phyloP scores from a whole-genome alignment of 2,797 vertebrate genomes.

The Orientallactaga sibirica region DNA sequence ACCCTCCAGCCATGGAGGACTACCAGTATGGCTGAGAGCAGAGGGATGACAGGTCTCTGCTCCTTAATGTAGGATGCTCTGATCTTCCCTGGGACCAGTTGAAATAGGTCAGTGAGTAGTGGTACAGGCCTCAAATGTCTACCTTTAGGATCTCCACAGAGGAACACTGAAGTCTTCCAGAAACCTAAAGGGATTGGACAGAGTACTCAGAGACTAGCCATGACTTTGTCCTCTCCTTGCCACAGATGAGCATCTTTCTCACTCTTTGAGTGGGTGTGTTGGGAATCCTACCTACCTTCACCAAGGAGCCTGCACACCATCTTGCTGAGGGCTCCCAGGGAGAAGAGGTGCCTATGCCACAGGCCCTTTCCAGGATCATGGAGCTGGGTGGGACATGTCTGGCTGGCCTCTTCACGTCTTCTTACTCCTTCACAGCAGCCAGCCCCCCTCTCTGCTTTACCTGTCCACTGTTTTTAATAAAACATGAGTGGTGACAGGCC shows the following conservation, averaged over 20 bases:
- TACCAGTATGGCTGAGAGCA: conserved; percentile 39
- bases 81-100: not conserved
- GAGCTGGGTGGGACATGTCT: not conserved
- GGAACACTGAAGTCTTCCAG: conserved; percentile 60
- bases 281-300: conserved; percentile 13
- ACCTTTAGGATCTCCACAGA: conserved; percentile 48
- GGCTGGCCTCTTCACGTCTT: not conserved
- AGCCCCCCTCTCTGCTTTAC: not conserved
- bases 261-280: conserved; percentile 27
- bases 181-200: conserved; percentile 47
- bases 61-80: conserved; percentile 18
- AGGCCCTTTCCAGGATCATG: conserved; percentile 3
- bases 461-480: conserved; percentile 77
- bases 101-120: conserved; percentile 26
- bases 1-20: not conserved
- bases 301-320: not conserved
- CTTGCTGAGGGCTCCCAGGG: conserved; percentile 1
- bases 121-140: not conserved
- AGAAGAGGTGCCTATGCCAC: not conserved
- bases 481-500: conserved; percentile 72
- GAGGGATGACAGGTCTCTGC: not conserved
- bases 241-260: not conserved
- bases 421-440: conserved; percentile 39
- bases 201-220: not conserved
- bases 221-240: not conserved